These are phyloP conservation scores for Trematomus loennbergii DNA, from an alignment of 2,113 vertebrate genomes.

Conservation along the genomic window DNA sequence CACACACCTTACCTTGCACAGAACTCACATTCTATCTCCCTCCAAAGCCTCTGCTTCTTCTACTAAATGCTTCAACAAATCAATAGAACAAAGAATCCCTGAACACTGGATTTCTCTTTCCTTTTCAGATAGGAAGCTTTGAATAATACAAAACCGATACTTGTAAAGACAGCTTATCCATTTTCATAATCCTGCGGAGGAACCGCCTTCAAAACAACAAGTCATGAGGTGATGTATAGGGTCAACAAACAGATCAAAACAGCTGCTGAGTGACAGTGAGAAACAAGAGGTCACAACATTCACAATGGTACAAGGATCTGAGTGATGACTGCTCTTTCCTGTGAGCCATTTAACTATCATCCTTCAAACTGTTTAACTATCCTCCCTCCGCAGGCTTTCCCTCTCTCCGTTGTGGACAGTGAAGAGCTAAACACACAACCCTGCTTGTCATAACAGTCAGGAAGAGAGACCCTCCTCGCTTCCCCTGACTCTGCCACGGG, in stretches of 20 bases:
- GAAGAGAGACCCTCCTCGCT: constrained; percentile 39
- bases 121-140: constrained; percentile 47
- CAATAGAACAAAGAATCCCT: constrained; percentile 59
- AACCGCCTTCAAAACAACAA: constrained; percentile 40
- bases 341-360: constrained; percentile 33
- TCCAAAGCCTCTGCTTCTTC: constrained; percentile 54
- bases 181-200: constrained; percentile 59
- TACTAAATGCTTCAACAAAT: constrained; percentile 71
- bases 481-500: constrained; percentile 32
- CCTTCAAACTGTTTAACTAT: constrained; percentile 18
- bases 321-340: constrained; percentile 28
- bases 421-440: constrained; percentile 61
- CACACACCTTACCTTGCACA: constrained; percentile 41
- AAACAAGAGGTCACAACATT: constrained; percentile 44
- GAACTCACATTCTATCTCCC: constrained; percentile 53
- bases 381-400: constrained; percentile 13
- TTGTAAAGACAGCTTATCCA: constrained; percentile 60
- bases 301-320: constrained; percentile 13
- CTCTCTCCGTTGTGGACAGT: constrained; percentile 29
- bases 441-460: constrained; percentile 63
- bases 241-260: constrained; percentile 53
- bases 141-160: constrained; percentile 70
- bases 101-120: constrained; percentile 56
- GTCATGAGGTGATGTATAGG: constrained; percentile 38
- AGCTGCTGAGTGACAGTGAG: constrained; percentile 39